Evolutionary conservation across 2,113 vertebrate genomes (phyloP).

Genomic region (Crotophaga sulcirostris): DNA sequence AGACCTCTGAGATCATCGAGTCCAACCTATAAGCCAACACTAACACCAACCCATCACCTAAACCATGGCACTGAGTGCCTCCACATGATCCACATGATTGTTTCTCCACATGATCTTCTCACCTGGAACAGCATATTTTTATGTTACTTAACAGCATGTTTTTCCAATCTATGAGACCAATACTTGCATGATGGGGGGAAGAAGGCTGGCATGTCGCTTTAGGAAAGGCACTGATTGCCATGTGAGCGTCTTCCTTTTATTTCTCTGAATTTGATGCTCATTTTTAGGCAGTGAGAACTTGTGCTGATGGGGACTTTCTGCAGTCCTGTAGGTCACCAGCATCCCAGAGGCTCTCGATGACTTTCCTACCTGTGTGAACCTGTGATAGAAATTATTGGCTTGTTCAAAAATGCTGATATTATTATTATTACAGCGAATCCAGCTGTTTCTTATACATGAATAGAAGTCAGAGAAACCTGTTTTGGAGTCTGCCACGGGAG

Average conservation of each 20-base stretch:
- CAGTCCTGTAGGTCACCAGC: not conserved
- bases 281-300: not conserved
- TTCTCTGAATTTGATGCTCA: not conserved
- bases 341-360: not conserved
- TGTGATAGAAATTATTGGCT: rapidly evolving
- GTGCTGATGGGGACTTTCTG: not conserved
- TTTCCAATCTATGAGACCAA: not conserved
- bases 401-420: too few species aligned
- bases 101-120: not conserved
- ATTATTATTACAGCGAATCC: not conserved
- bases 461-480: too few species aligned
- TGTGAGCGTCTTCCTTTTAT: not conserved
- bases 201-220: rapidly evolving
- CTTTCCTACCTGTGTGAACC: not conserved
- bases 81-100: too few species aligned
- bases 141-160: rapidly evolving
- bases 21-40: too few species aligned
- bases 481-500: not conserved
- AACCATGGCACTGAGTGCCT: too few species aligned
- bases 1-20: too few species aligned
- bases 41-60: too few species aligned
- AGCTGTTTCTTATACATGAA: rapidly evolving
- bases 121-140: rapidly evolving
- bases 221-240: not conserved
- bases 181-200: rapidly evolving